Evolutionary conservation across 2,888 invertebrate species (phyloP).

Genomic region (Cerceris rybyensis): DNA sequence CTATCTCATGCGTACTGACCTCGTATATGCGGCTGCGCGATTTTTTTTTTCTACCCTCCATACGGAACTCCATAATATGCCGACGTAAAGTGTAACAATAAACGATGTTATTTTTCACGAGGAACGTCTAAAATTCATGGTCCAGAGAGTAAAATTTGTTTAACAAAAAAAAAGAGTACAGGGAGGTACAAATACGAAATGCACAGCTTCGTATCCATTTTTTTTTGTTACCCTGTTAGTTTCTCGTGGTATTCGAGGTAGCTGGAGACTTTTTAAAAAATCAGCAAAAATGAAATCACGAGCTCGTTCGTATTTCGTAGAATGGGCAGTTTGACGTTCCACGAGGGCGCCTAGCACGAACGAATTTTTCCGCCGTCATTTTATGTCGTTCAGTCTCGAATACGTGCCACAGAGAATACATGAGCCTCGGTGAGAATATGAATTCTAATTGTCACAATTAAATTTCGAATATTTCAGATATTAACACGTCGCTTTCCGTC

Average conservation of each 20-base stretch:
- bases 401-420: no score
- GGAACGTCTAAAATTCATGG: constrained; percentile 21
- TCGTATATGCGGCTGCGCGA: neutral
- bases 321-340: neutral
- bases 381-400: constrained; percentile 13
- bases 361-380: constrained; percentile 36
- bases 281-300: neutral
- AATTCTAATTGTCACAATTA: no score
- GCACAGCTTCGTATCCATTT: no score
- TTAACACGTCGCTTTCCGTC: no score
- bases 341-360: neutral
- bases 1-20: neutral
- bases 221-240: neutral
- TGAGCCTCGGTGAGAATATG: no score
- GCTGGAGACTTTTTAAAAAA: constrained; percentile 6
- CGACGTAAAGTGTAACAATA: neutral
- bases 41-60: neutral
- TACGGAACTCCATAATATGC: neutral
- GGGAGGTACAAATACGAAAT: neutral
- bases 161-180: constrained; percentile 1
- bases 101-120: neutral
- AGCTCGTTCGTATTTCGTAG: neutral
- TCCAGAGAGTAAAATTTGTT: constrained; percentile 20
- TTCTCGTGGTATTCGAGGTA: neutral
- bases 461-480: no score